phyloP scores from a whole-genome alignment of 2,113 vertebrate genomes.

The Danionella cerebrum region DNA sequence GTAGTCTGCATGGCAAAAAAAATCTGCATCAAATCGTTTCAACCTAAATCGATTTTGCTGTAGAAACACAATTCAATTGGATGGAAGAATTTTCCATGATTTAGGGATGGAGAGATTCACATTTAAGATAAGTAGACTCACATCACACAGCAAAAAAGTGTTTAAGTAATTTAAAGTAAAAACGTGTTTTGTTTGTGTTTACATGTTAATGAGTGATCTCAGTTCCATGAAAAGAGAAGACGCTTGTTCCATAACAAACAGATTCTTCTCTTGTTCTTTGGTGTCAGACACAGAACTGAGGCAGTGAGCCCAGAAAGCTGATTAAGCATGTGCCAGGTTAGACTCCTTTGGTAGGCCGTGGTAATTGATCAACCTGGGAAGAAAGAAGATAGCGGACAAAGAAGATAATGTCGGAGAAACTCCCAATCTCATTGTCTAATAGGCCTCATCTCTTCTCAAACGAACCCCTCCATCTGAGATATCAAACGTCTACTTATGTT shows the following conservation, averaged over 20 bases:
- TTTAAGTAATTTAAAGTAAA: too few relatives aligned
- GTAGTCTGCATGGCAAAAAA: too few relatives aligned
- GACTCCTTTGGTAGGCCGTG: slow-evolving; percentile 34
- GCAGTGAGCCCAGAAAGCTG: slow-evolving; percentile 31
- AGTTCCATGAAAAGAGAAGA: neutral
- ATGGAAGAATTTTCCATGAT: too few relatives aligned
- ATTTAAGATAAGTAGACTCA: too few relatives aligned
- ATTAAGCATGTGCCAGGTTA: slow-evolving; percentile 38
- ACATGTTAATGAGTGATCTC: too few relatives aligned
- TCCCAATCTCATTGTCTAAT: slow-evolving; percentile 26
- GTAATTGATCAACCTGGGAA: slow-evolving; percentile 43
- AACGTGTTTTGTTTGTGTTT: too few relatives aligned
- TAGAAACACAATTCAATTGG: too few relatives aligned
- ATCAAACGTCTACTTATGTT: too few relatives aligned
- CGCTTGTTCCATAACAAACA: slow-evolving; percentile 11
- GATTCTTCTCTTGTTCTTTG: slow-evolving; percentile 1
- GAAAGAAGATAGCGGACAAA: slow-evolving; percentile 32
- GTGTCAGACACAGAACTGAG: slow-evolving; percentile 31
- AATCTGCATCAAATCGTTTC: too few relatives aligned
- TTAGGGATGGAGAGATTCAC: too few relatives aligned
- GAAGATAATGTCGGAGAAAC: slow-evolving; percentile 29
- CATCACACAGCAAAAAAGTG: too few relatives aligned
- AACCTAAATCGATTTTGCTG: too few relatives aligned
- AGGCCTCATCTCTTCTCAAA: slow-evolving; percentile 23
- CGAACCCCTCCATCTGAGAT: slow-evolving; percentile 28